Percentiles rank a stretch among this genome's conserved stretches.
Conservation (phyloP, 2,797 vertebrate genomes). For the Enteromius fasciolatus region DNA sequence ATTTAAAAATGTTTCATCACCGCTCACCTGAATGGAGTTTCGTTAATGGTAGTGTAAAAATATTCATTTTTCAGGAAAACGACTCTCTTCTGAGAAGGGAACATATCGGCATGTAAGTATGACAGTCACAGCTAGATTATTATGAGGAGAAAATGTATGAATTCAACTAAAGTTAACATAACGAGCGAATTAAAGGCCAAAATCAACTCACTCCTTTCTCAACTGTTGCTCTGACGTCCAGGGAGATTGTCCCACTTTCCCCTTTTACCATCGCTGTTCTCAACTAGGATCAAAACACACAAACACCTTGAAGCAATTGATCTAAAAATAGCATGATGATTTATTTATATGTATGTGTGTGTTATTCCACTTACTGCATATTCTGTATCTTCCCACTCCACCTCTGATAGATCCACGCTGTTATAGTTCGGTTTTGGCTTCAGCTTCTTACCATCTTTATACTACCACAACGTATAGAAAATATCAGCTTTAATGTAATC, state of each 20-base stretch:
- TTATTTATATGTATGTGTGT: slow-evolving; percentile 36
- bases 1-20: neutral
- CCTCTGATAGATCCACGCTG: slow-evolving; percentile 94
- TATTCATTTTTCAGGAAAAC: slow-evolving; percentile 94
- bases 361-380: slow-evolving; percentile 82
- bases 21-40: slow-evolving; percentile 92
- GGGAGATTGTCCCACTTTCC: slow-evolving; percentile 85
- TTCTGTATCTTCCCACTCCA: slow-evolving; percentile 92
- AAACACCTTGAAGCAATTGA: slow-evolving; percentile 21
- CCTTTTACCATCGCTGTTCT: slow-evolving; percentile 96
- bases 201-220: slow-evolving; percentile 89
- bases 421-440: slow-evolving; percentile 96
- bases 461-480: slow-evolving; percentile 73
- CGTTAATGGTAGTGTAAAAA: slow-evolving; percentile 91
- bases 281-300: slow-evolving; percentile 76
- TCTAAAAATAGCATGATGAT: neutral
- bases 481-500: neutral
- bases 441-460: slow-evolving; percentile 91
- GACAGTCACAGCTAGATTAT: slow-evolving; percentile 12
- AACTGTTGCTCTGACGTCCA: slow-evolving; percentile 89
- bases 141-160: neutral
- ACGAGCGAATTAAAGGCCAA: neutral
- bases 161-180: neutral
- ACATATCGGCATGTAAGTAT: slow-evolving; percentile 9
- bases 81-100: slow-evolving; percentile 82